Conservation (phyloP, 2,888 invertebrate genomes). For the Lamellibrachia columna region DNA sequence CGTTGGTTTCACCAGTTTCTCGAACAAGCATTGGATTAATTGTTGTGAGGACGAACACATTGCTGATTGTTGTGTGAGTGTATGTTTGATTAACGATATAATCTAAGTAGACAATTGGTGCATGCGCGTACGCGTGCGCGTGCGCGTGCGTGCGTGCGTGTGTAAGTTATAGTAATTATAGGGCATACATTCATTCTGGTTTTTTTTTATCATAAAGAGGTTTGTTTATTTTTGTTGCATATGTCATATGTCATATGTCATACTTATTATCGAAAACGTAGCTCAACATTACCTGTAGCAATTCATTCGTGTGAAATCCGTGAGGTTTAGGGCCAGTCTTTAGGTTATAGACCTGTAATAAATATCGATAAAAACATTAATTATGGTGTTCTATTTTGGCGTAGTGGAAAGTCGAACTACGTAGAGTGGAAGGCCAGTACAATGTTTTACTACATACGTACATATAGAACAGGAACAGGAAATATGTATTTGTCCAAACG, state of each 20-base stretch:
- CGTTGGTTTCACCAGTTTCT: background rate
- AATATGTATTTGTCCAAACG: too few species aligned
- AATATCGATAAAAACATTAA: background rate
- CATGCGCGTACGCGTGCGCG: background rate
- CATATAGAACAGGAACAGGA: too few species aligned
- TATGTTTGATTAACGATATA: background rate
- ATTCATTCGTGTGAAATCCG: conserved; percentile 52
- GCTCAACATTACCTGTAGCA: conserved; percentile 42
- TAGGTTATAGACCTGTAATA: conserved; percentile 17
- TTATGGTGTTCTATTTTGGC: background rate
- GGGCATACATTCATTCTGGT: too few species aligned
- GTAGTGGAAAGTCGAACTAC: too few species aligned
- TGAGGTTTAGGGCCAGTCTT: conserved; percentile 49
- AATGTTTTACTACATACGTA: too few species aligned
- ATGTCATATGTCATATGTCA: too few species aligned
- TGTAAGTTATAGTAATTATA: background rate
- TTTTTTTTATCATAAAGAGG: too few species aligned
- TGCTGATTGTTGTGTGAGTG: background rate
- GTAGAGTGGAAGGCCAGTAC: too few species aligned
- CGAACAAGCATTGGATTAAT: background rate
- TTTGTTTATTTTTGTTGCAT: background rate
- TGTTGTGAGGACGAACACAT: background rate
- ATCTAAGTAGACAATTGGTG: background rate
- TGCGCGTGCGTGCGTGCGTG: background rate
- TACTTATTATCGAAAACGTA: background rate